These are phyloP conservation scores for Chromobotia macracanthus DNA, from an alignment of 2,797 vertebrate species.

Conservation along the genomic window DNA sequence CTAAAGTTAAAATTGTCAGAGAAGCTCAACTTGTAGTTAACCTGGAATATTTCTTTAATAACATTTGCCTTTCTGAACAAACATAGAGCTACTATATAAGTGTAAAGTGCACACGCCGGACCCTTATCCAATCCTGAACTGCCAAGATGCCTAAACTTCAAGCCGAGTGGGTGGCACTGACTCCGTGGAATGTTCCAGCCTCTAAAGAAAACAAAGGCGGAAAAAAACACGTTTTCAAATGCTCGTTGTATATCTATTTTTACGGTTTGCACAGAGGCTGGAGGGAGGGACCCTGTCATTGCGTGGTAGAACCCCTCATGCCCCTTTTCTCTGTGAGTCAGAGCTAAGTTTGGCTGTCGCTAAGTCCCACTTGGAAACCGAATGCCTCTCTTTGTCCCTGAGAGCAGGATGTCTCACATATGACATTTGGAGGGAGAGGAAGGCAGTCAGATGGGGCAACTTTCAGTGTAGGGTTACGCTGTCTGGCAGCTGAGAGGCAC, in stretches of 20 bases:
- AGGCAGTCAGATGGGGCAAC: constrained; percentile 53
- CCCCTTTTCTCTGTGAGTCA: constrained; percentile 62
- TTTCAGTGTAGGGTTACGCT: constrained; percentile 58
- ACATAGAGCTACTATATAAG: background rate
- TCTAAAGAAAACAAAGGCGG: constrained; percentile 18
- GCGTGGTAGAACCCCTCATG: constrained; percentile 33
- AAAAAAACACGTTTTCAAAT: constrained; percentile 25
- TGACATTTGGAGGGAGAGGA: constrained; percentile 76
- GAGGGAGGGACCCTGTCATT: constrained; percentile 29
- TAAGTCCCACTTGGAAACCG: constrained; percentile 79
- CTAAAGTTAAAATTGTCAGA: no score
- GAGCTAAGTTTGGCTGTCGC: constrained; percentile 79
- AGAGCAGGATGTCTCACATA: constrained; percentile 69
- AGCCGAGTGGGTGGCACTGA: constrained; percentile 19
- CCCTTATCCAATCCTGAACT: background rate
- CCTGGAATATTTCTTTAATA: background rate
- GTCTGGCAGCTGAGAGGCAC: constrained; percentile 45
- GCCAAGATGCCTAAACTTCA: background rate
- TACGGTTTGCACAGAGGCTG: constrained; percentile 25
- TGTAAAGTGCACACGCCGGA: background rate
- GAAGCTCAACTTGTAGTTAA: background rate
- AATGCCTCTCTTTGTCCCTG: constrained; percentile 78
- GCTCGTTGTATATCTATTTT: constrained; percentile 49
- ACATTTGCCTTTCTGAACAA: background rate
- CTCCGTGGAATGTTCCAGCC: constrained; percentile 9